Percentiles rank a stretch among this genome's conserved stretches.
These are phyloP conservation scores for Corella eumyota DNA, from an alignment of 23 tunicate species.

Conservation along the genomic window DNA sequence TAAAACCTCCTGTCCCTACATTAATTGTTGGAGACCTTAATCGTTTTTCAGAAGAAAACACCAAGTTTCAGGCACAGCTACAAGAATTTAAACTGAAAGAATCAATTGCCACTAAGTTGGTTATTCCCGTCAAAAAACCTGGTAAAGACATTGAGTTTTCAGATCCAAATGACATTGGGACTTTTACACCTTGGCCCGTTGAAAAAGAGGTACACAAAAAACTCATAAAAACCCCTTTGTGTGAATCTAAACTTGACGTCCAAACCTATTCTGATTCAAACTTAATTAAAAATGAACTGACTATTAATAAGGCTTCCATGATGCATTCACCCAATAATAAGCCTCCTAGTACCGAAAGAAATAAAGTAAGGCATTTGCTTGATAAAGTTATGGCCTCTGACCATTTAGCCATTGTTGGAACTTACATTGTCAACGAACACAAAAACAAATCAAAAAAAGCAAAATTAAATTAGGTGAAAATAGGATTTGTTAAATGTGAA, in stretches of 20 bases:
- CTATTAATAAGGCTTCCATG: constrained; percentile 25
- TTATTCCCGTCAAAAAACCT: constrained; percentile 1
- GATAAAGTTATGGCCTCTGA: constrained; percentile 37
- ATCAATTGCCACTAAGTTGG: constrained; percentile 6
- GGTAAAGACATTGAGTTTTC: too few relatives aligned
- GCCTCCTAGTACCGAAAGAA: constrained; percentile 4
- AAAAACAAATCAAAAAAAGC: too few relatives aligned
- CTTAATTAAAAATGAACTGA: not conserved
- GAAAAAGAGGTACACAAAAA: constrained; percentile 15
- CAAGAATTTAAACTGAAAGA: constrained; percentile 8
- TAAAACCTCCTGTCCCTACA: constrained; percentile 10
- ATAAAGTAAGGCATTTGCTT: constrained; percentile 16
- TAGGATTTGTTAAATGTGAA: too few relatives aligned
- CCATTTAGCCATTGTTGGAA: constrained; percentile 33
- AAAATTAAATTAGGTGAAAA: too few relatives aligned
- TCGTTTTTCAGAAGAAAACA: constrained; percentile 33
- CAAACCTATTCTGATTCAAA: constrained; percentile 17
- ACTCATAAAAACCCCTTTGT: constrained; percentile 7
- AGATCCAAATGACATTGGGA: constrained; percentile 23
- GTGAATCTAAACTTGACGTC: constrained; percentile 23
- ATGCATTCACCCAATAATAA: not conserved
- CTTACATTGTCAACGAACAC: too few relatives aligned
- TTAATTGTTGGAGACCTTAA: constrained; percentile 39
- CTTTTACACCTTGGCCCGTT: constrained; percentile 46
- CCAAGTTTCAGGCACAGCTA: constrained; percentile 13